These are phyloP conservation scores for Ditylenchus weischeri DNA, from an alignment of 2,888 invertebrate species.

Conservation along the genomic window DNA sequence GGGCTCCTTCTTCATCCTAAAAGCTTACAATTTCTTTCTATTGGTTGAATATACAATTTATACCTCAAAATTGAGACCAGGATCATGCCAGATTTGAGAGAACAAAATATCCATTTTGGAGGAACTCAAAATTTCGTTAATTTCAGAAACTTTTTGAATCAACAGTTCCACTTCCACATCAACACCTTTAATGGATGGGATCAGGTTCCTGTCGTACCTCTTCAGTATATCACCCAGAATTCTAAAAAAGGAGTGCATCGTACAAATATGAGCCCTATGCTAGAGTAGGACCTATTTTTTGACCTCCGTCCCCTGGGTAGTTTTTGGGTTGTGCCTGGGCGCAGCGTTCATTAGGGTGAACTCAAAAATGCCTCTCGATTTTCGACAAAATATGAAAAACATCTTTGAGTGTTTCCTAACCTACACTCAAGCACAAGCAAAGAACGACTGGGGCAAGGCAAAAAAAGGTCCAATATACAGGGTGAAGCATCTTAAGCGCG, in stretches of 20 bases:
- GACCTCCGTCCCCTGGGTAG: no score
- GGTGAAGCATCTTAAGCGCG: no score
- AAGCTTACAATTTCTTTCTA: constrained; percentile 20
- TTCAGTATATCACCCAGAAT: constrained; percentile 51
- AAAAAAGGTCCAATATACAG: no score
- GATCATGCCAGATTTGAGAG: constrained; percentile 59
- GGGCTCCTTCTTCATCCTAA: constrained; percentile 55
- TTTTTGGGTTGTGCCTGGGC: no score
- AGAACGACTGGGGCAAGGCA: no score
- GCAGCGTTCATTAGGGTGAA: no score
- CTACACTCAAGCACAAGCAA: no score
- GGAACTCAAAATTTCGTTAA: constrained; percentile 42
- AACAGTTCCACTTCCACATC: constrained; percentile 57
- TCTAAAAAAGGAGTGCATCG: constrained; percentile 30
- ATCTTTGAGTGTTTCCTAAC: no score
- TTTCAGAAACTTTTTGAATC: constrained; percentile 47
- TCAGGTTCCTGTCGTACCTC: constrained; percentile 55
- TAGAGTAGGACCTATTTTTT: background rate
- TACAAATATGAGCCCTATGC: background rate
- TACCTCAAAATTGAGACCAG: constrained; percentile 54
- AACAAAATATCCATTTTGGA: constrained; percentile 57
- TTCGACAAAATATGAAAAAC: no score
- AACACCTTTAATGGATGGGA: constrained; percentile 56
- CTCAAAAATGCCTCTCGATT: no score
- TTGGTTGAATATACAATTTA: background rate